Percentiles rank a stretch among this genome's conserved stretches.
Conservation (phyloP, 2,888 invertebrate genomes). For the Piscicola geometra region DNA sequence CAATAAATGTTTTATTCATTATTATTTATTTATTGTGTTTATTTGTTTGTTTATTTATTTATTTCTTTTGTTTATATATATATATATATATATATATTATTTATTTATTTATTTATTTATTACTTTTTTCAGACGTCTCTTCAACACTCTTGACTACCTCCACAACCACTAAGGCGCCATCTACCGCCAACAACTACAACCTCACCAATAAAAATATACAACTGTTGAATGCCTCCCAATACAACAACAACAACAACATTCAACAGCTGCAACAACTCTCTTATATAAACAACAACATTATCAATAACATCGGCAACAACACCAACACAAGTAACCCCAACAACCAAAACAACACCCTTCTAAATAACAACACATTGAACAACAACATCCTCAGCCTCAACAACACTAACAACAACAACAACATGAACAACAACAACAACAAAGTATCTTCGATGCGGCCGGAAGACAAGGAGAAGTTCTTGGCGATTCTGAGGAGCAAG, state of each 20-base stretch:
- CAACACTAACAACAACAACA: conserved; percentile 26
- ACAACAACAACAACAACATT: conserved; percentile 13
- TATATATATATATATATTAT: no score
- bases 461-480: neutral
- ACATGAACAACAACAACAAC: conserved; percentile 2
- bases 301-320: conserved; percentile 23
- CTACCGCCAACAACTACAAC: neutral
- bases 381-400: conserved; percentile 12
- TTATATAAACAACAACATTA: conserved; percentile 14
- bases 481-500: neutral
- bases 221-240: neutral
- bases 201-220: no score
- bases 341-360: neutral
- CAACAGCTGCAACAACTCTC: no score
- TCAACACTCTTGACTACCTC: neutral
- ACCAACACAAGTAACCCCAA: neutral
- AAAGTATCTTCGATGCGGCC: neutral
- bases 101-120: no score
- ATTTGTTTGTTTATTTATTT: no score
- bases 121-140: no score
- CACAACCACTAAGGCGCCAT: neutral
- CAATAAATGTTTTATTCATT: neutral
- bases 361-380: conserved; percentile 19
- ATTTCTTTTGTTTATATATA: no score
- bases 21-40: neutral